Percentiles rank a stretch among this genome's conserved stretches.
Conservation (phyloP, 2,888 invertebrate species). For the Calephelis perditalis region DNA sequence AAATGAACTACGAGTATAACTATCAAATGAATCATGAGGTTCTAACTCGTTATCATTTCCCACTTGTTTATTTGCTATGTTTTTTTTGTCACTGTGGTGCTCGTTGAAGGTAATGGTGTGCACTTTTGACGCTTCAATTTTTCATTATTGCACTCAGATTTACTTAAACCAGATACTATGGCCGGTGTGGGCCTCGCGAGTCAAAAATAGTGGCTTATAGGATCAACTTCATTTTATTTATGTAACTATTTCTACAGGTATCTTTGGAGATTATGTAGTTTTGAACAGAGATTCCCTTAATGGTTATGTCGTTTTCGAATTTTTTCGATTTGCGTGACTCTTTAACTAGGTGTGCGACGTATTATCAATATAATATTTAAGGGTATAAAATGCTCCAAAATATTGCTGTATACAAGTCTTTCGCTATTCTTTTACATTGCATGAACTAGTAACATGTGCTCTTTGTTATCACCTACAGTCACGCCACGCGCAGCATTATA, state of each 20-base stretch:
- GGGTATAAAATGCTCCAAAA: no score
- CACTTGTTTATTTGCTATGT: slow-evolving; percentile 7
- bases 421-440: no score
- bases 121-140: slow-evolving; percentile 12
- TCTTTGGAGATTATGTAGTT: slow-evolving; percentile 7
- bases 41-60: slow-evolving; percentile 5
- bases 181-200: neutral
- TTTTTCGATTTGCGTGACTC: slow-evolving; percentile 7
- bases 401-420: no score
- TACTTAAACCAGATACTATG: slow-evolving; percentile 11
- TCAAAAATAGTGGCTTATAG: neutral
- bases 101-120: slow-evolving; percentile 12
- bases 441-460: no score
- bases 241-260: slow-evolving; percentile 1
- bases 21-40: slow-evolving; percentile 3
- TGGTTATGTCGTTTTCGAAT: neutral
- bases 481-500: no score
- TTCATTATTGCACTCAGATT: slow-evolving; percentile 9
- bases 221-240: slow-evolving; percentile 9
- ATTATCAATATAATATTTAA: no score
- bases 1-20: slow-evolving; percentile 5
- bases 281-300: slow-evolving; percentile 1
- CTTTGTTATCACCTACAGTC: no score
- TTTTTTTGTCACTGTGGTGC: slow-evolving; percentile 9
- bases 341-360: slow-evolving; percentile 11